Evolutionary conservation across 2,113 vertebrate species (phyloP).

Genomic region (Dicaeum eximium): DNA sequence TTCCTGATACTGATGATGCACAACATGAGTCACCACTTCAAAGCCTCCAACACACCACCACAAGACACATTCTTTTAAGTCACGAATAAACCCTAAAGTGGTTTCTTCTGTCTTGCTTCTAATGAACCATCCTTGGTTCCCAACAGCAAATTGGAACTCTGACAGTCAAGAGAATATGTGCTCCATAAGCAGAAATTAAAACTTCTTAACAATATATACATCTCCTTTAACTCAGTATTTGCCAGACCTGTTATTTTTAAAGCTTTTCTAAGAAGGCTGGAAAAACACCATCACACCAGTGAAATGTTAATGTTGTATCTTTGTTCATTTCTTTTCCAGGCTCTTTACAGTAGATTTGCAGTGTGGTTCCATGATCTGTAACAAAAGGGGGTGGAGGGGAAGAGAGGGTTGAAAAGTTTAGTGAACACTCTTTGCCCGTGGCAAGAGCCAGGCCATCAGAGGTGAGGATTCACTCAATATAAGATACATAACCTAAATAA

Average conservation of each 20-base stretch:
- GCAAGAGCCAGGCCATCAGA: background rate
- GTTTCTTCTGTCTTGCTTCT: constrained; percentile 3
- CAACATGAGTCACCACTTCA: constrained; percentile 55
- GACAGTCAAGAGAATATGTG: background rate
- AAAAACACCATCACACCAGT: background rate
- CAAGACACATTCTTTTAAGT: constrained; percentile 17
- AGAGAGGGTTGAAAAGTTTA: background rate
- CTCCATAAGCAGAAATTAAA: background rate
- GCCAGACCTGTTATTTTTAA: background rate
- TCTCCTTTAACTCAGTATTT: background rate
- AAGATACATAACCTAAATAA: background rate
- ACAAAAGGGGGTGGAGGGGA: background rate
- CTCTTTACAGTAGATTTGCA: background rate
- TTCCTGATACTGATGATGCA: constrained; percentile 51
- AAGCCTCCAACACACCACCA: constrained; percentile 50
- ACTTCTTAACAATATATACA: background rate
- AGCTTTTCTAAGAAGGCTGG: background rate
- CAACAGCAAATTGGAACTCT: background rate
- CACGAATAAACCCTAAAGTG: constrained; percentile 10
- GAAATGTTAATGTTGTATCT: background rate
- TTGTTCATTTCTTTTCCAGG: background rate
- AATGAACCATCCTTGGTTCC: background rate
- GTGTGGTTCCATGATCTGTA: background rate
- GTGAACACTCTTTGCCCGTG: accelerated
- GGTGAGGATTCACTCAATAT: background rate